Conservation (phyloP, 2,888 invertebrate genomes). For the Hydrotaea cyrtoneurina region DNA sequence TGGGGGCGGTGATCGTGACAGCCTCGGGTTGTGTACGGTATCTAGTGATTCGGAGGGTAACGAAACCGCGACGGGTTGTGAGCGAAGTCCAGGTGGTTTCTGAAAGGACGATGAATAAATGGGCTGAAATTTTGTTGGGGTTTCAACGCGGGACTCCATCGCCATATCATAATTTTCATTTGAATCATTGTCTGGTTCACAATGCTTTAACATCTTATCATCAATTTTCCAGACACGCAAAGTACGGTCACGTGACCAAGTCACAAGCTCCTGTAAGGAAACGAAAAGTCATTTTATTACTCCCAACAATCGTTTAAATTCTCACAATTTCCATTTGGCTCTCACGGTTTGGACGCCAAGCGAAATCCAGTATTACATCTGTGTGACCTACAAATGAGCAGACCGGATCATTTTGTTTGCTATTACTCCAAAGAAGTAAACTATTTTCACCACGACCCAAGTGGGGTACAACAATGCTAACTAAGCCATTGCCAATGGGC, state of each 20-base stretch:
- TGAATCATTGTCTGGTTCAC: constrained; percentile 82
- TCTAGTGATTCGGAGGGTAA: constrained; percentile 72
- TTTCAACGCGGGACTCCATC: constrained; percentile 69
- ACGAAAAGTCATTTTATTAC: background rate
- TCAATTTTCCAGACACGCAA: constrained; percentile 95
- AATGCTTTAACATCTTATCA: constrained; percentile 90
- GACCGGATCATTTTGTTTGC: constrained; percentile 87
- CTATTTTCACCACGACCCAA: constrained; percentile 93
- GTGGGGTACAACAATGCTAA: constrained; percentile 96
- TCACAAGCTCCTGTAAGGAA: constrained; percentile 86
- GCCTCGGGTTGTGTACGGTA: constrained; percentile 66
- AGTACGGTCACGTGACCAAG: constrained; percentile 97
- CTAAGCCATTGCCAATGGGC: constrained; percentile 95
- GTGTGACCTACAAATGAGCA: constrained; percentile 97
- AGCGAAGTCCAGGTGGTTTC: constrained; percentile 71
- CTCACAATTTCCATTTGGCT: constrained; percentile 78
- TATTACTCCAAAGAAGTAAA: constrained; percentile 88
- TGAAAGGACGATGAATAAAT: constrained; percentile 68
- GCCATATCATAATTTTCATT: constrained; percentile 78
- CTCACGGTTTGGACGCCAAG: constrained; percentile 90
- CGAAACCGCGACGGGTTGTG: constrained; percentile 69
- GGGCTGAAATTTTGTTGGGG: constrained; percentile 73
- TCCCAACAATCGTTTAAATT: no score
- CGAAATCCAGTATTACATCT: constrained; percentile 96
- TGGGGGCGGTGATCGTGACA: constrained; percentile 81